Evolutionary conservation across 2,113 vertebrate species (phyloP), one percentile per base, ranked within the genome.

Genomic region (Verasper variegatus): DNA sequence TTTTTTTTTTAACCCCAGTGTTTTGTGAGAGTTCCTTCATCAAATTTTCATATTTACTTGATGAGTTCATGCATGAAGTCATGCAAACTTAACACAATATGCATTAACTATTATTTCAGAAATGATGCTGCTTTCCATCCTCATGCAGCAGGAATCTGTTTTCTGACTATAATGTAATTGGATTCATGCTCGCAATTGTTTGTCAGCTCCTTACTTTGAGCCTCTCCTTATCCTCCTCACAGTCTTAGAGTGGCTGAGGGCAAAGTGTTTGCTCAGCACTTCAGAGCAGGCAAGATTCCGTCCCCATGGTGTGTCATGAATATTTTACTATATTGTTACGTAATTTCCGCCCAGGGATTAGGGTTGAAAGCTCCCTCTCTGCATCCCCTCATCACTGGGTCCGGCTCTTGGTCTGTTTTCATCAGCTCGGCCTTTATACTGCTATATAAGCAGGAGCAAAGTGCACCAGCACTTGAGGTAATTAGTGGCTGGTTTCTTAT

Each of bases 181-280:
- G 63, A 54, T 54, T 74, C 27, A 42, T 76, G n/a, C 23, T 64
- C 14, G 2, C 35, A 59, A 66, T 88, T 86, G 75, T 87, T 85
- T 84, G 59, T 57, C 62, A 74, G 74, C 66, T 42, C 31, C 62
- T 65, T 78, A 71, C 80, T 79, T 58, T 57, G 18, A 51, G 62
- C 68, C 64, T 67, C 72, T 72, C 71, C 70, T 74, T 68, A 67
- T 87, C 74, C 63, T 83, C 27, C 81, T 81, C 69, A 20, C 64
- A 60, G 72, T 78, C 65, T 82, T 68, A 54, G 69, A 81, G 84
- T 74, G 80, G 81, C 83, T 83, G 23, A 78, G 45, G 68, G 63
- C 20, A 58, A 91, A 93, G 79, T 92, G 93, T 92, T 85, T 83
- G 80, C 90, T 92, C 91, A 92, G 93, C 91, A 85, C 84, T 89